Evolutionary conservation across 1,140 invertebrate species (phyloP).

Genomic region (Ladona fulva): DNA sequence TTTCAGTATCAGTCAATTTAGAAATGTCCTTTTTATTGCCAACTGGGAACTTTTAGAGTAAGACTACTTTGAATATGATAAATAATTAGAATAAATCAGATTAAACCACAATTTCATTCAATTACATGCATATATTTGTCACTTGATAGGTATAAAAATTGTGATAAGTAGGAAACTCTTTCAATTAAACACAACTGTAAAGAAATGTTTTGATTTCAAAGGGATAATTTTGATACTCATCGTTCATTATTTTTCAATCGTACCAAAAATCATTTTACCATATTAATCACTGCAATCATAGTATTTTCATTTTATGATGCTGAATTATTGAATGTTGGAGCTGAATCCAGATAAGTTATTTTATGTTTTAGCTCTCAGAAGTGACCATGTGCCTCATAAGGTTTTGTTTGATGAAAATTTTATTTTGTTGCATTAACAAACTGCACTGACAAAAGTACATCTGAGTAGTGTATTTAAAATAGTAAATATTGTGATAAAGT

Average conservation of each 20-base stretch:
- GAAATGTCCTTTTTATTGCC: neutral
- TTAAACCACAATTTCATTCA: too few species aligned
- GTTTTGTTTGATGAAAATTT: neutral
- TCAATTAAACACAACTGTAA: neutral
- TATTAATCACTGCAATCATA: neutral
- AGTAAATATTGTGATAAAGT: neutral
- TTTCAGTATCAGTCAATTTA: neutral
- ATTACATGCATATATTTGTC: neutral
- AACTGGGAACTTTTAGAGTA: neutral
- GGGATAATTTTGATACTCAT: neutral
- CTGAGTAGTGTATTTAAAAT: neutral
- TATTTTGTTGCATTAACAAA: neutral
- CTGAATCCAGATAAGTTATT: neutral
- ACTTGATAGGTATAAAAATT: neutral
- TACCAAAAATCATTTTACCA: neutral
- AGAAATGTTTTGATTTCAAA: neutral
- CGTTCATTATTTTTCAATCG: neutral
- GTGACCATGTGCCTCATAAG: constrained; percentile 2
- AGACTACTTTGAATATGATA: neutral
- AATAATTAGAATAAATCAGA: neutral
- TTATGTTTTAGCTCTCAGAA: neutral
- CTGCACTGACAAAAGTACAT: neutral
- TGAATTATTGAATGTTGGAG: neutral
- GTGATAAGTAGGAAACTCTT: neutral
- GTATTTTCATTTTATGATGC: neutral